Conservation (phyloP, 2,888 invertebrate genomes). For the Sericinus montela region DNA sequence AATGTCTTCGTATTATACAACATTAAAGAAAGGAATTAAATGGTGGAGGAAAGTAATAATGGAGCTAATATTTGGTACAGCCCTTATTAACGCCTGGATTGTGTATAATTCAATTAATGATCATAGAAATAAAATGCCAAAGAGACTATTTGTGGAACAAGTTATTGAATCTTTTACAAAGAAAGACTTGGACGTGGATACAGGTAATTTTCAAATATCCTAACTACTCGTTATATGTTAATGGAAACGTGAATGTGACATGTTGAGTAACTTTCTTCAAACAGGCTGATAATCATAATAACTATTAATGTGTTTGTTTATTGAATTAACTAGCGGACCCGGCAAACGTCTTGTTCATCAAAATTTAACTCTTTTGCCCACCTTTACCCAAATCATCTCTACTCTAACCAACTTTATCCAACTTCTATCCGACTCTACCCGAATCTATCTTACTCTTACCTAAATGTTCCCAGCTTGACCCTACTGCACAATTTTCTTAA, state of each 20-base stretch:
- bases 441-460: too few species aligned
- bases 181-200: too few species aligned
- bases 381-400: not conserved
- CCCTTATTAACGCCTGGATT: slow-evolving; percentile 29
- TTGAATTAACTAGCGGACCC: slow-evolving; percentile 11
- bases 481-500: too few species aligned
- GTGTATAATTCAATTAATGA: slow-evolving; percentile 27
- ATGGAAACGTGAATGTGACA: too few species aligned
- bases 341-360: slow-evolving; percentile 9
- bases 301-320: too few species aligned
- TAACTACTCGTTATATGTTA: too few species aligned
- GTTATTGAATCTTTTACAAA: too few species aligned
- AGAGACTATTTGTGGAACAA: too few species aligned
- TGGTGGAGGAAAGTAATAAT: slow-evolving; percentile 30
- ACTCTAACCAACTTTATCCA: slow-evolving; percentile 10
- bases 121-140: too few species aligned
- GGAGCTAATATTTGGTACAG: slow-evolving; percentile 30
- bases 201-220: too few species aligned
- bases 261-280: slow-evolving; percentile 11
- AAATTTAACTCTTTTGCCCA: slow-evolving; percentile 12
- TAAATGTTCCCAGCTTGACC: too few species aligned
- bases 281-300: slow-evolving; percentile 15
- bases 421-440: slow-evolving; percentile 1
- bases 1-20: slow-evolving; percentile 31
- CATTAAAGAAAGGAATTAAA: slow-evolving; percentile 27